Evolutionary conservation across 2,888 invertebrate species (phyloP), one percentile per base, ranked within the genome.

Genomic region (Iphiclides podalirius): DNA sequence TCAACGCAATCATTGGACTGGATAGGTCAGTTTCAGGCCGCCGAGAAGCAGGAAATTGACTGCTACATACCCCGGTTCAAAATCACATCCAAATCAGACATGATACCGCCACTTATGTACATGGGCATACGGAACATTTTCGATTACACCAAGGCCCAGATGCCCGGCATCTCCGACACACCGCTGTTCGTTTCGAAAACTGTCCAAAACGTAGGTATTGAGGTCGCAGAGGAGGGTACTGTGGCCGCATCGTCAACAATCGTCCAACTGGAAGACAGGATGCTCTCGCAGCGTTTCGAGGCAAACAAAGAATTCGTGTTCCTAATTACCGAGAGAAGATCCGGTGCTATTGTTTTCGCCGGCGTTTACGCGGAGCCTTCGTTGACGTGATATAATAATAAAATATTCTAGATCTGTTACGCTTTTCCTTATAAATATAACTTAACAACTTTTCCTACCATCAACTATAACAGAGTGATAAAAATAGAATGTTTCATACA

Each of bases 191-290:
- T 94, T 1, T 90, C 92, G 0, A 84, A 91, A 36, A 79, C 93
- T 0, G 79, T 93, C 11, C 95, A 95, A 64, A 93, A 92, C 60
- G 93, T 94, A 0, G 90, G 91, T 61, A 90, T 95, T 47, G 92
- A 93, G 61, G 94, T 95, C 0, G 92, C 91, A 44, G 95, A 95
- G 75, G 91, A 93, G 65, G 95, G 95, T 0, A 94, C 94, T 0
- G 90, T 91, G 1, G 94, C 94, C 0, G 89, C 92, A 0, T 91
- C 92, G 0, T 90, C 91, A 0, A 90, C 93, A 2, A 88, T 87
- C 0, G 72, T 86, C 0, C 85, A 84, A 0, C 64, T 88, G 36
- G 85, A 88, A 64, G 83, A 86, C 23, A 79, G 86, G 20, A 76
- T 85, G 28, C 54, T 85, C 15, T 78, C 76, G 0, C 91, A 91